A percentile compares a stretch with the other conserved stretches of the same genome.
Conservation (phyloP, 2,888 invertebrate genomes). For the Xylophagus ater region DNA sequence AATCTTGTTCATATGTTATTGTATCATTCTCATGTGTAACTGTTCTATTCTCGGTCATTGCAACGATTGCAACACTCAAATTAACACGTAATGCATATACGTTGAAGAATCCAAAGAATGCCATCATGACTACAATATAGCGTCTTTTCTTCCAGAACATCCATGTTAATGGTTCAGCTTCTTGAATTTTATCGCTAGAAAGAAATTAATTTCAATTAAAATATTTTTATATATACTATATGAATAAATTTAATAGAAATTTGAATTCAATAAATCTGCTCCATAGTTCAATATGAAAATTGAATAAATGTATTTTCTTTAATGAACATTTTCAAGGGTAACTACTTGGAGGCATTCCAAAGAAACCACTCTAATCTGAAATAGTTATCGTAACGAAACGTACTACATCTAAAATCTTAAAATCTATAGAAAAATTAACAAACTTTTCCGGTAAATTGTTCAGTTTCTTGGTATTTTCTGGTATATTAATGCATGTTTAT, state of each 20-base stretch:
- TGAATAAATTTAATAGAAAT: too few species aligned
- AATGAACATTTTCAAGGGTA: not conserved
- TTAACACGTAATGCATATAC: slow-evolving; percentile 76
- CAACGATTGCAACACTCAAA: slow-evolving; percentile 85
- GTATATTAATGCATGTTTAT: too few species aligned
- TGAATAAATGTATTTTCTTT: too few species aligned
- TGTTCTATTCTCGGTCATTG: slow-evolving; percentile 70
- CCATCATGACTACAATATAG: slow-evolving; percentile 62
- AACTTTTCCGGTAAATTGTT: too few species aligned
- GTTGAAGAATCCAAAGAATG: slow-evolving; percentile 78
- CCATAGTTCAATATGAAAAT: too few species aligned
- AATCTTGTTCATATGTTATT: slow-evolving; percentile 53
- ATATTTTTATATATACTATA: too few species aligned
- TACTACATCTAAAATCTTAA: too few species aligned
- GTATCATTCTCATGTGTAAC: slow-evolving; percentile 53
- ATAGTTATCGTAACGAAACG: not conserved
- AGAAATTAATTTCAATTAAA: not conserved
- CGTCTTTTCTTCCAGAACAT: slow-evolving; percentile 63
- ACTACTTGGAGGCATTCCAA: not conserved
- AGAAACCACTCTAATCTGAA: not conserved
- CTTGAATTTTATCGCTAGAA: slow-evolving; percentile 15
- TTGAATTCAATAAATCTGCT: too few species aligned
- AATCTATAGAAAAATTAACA: too few species aligned
- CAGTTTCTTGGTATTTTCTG: too few species aligned
- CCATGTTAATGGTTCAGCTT: slow-evolving; percentile 44